Evolutionary conservation across 2,797 vertebrate genomes (phyloP).

Genomic region (Mormyrops attenuatus): DNA sequence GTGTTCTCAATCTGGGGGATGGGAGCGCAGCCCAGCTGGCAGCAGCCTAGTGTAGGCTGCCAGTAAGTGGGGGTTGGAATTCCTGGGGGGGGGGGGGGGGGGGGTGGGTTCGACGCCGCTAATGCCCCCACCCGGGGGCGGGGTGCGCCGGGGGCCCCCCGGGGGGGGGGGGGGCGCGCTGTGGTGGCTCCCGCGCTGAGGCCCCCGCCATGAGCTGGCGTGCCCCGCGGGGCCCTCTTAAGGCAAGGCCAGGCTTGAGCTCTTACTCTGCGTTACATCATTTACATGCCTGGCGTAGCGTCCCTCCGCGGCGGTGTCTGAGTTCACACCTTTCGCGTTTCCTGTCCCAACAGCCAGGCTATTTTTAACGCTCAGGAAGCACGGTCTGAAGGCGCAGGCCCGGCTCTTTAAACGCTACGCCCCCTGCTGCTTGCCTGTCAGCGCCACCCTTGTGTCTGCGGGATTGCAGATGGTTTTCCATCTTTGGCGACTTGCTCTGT

Average conservation of each 20-base stretch:
- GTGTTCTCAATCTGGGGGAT: neutral
- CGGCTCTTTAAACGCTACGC: neutral
- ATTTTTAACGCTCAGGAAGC: neutral
- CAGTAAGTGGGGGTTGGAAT: neutral
- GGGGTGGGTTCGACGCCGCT: too few relatives aligned
- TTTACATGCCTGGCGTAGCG: neutral
- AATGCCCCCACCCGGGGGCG: too few relatives aligned
- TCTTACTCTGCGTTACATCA: constrained; percentile 1
- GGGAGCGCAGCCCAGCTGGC: neutral
- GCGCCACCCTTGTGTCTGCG: neutral
- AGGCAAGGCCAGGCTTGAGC: neutral
- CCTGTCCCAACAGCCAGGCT: neutral
- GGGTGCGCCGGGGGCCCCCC: too few relatives aligned
- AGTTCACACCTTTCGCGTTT: neutral
- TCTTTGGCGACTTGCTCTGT: neutral
- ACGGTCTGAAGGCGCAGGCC: neutral
- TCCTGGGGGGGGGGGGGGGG: neutral
- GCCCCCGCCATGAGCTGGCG: neutral
- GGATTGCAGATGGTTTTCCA: neutral
- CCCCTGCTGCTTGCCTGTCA: neutral
- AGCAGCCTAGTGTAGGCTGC: neutral
- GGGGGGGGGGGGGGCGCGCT: too few relatives aligned
- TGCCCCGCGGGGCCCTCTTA: neutral
- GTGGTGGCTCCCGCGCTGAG: neutral
- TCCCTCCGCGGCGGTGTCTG: neutral